A percentile compares a stretch with the other conserved stretches of the same genome.
phyloP scores from a whole-genome alignment of 2,797 vertebrate genomes.

The Rhincodon typus region DNA sequence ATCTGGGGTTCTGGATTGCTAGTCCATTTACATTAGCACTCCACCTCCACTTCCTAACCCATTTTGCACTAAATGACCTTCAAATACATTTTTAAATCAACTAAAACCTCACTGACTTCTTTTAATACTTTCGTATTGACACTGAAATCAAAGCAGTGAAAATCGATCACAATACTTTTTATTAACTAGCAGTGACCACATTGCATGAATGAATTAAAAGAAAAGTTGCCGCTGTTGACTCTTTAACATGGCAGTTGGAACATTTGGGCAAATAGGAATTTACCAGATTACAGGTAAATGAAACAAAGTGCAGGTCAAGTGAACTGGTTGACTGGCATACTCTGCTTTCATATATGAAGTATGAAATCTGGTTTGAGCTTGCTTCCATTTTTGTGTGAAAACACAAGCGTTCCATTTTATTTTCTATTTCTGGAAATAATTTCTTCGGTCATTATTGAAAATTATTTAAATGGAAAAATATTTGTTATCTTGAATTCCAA shows the following conservation, averaged over 20 bases:
- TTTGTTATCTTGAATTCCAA: neutral
- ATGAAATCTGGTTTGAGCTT: neutral
- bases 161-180: neutral
- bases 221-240: neutral
- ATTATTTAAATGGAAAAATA: neutral
- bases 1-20: no score
- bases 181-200: no score
- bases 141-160: neutral
- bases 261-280: neutral
- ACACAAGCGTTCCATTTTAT: neutral
- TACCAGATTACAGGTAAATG: neutral
- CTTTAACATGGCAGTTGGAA: neutral
- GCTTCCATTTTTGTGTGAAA: neutral
- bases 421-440: neutral
- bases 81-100: neutral
- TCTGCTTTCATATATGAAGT: neutral
- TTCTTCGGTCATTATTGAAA: neutral
- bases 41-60: no score
- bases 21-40: no score
- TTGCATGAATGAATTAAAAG: no score
- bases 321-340: neutral
- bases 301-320: neutral
- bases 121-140: neutral
- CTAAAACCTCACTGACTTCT: neutral
- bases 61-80: neutral